Percentiles rank a stretch among this genome's conserved stretches.
Evolutionary conservation across 2,888 invertebrate genomes (phyloP).

Genomic region (Julus scandinavius): DNA sequence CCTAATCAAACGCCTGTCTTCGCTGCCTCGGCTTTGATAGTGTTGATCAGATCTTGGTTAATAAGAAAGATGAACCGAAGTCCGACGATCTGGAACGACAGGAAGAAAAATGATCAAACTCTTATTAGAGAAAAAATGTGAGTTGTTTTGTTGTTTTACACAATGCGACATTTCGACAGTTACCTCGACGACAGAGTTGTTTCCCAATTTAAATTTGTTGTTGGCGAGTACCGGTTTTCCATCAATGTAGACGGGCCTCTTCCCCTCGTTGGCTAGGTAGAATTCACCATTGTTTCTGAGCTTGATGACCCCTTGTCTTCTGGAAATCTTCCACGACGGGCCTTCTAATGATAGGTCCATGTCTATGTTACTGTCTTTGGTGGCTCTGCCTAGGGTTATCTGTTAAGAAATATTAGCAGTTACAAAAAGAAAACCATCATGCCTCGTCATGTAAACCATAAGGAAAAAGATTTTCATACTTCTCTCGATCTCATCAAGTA

Average conservation of each 20-base stretch:
- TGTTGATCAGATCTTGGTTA: conserved; percentile 89
- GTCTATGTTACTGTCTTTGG: conserved; percentile 89
- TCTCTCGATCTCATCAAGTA: conserved; percentile 95
- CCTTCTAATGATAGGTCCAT: conserved; percentile 94
- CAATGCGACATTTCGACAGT: conserved; percentile 54
- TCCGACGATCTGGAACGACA: conserved; percentile 79
- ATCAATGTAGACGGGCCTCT: conserved; percentile 93
- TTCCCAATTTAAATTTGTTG: conserved; percentile 88
- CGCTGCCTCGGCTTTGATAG: conserved; percentile 87
- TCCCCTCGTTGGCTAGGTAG: conserved; percentile 93
- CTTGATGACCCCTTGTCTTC: conserved; percentile 90
- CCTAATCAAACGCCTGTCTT: conserved; percentile 66
- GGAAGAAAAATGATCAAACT: conserved; percentile 53
- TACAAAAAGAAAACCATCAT: too few species aligned
- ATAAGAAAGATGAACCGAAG: conserved; percentile 92
- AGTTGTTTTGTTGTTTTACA: too few species aligned
- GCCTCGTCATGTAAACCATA: too few species aligned
- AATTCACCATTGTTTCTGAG: conserved; percentile 94
- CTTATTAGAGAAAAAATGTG: conserved; percentile 44
- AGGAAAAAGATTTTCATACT: conserved; percentile 65
- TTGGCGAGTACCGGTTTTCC: conserved; percentile 89
- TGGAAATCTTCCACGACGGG: conserved; percentile 91
- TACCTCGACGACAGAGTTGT: conserved; percentile 95
- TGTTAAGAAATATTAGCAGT: conserved; percentile 63
- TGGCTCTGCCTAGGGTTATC: conserved; percentile 92